Evolutionary conservation across 2,113 vertebrate species (phyloP), one percentile per base, ranked within the genome.

Genomic region (Onychostruthus taczanowskii): DNA sequence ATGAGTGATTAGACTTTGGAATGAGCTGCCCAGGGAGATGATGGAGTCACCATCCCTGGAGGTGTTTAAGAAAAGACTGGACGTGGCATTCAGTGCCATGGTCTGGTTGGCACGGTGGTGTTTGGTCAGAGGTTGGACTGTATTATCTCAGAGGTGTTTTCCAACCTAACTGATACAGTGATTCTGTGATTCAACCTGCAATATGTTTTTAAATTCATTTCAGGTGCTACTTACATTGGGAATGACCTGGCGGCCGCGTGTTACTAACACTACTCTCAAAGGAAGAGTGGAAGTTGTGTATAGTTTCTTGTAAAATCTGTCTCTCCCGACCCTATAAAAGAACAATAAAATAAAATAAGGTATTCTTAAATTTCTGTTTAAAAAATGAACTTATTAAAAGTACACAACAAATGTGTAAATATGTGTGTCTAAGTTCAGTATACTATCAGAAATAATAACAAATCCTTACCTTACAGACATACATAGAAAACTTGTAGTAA

Each of bases 211-310:
- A 31, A 39, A 30, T 39, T 85, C 41, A 41, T 76, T 84, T 76
- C 68, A 87, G 28, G 15, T 43, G 87, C 63, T 95, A 98, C 97
- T 98, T 97, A 99, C 99, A 98, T 66, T 98, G 98, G 16, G 98
- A 97, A 80, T 98, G 98, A 87, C 98, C 98, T 66, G 98, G 96
- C 4, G 98, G 98, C 43, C 98, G 98, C 20, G 98, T 98, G 97
- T 99, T 99, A 94, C 99, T 99, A 79, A 99, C 99, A 20, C 99
- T 99, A 89, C 99, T 99, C 61, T 99, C 99, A 93, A 99, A 99
- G 13, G 99, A 99, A 8, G 99, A 99, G 94, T 99, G 99, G 97
- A 99, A 99, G 97, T 99, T 99, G 95, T 99, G 99, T 96, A 99
- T 99, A 62, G 99, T 99, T 98, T 99, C 99, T 96, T 99, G 99